Percentiles rank a stretch among this genome's conserved stretches.
These are phyloP conservation scores for Synergus umbraculus DNA, from an alignment of 2,888 invertebrate genomes.

Conservation along the genomic window DNA sequence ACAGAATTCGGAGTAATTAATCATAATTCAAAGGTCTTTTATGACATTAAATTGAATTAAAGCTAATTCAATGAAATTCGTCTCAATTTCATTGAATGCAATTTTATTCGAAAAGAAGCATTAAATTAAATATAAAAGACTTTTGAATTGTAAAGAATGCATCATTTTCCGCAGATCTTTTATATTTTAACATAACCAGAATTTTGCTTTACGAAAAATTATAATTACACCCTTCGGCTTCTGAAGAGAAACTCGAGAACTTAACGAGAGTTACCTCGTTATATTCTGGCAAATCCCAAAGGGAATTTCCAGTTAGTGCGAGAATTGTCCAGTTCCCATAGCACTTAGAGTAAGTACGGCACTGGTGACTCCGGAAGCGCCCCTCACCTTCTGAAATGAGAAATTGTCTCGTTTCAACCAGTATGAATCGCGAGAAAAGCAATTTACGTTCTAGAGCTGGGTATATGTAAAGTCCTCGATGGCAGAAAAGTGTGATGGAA, in stretches of 20 bases:
- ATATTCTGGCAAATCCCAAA: background rate
- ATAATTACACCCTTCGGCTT: background rate
- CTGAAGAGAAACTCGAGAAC: background rate
- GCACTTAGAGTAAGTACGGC: background rate
- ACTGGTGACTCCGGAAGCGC: constrained; percentile 12
- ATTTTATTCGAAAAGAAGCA: too few relatives aligned
- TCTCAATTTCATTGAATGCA: too few relatives aligned
- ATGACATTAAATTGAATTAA: too few relatives aligned
- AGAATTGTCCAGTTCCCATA: constrained; percentile 35
- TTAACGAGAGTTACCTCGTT: background rate
- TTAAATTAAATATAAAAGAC: too few relatives aligned
- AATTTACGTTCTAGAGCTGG: constrained; percentile 32
- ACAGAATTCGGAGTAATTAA: background rate
- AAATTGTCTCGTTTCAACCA: constrained; percentile 55
- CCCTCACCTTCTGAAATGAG: constrained; percentile 54
- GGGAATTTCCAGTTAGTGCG: constrained; percentile 10
- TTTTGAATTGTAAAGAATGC: too few relatives aligned
- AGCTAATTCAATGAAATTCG: too few relatives aligned
- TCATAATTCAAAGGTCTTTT: background rate
- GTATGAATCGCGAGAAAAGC: constrained; percentile 40
- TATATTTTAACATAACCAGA: too few relatives aligned
- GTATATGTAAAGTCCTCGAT: constrained; percentile 37
- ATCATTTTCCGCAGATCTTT: too few relatives aligned
- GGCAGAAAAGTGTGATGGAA: constrained; percentile 20
- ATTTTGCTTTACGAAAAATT: background rate